Percentiles rank a stretch among this genome's conserved stretches.
These are phyloP conservation scores for Cassiopea xamachana DNA, from an alignment of 30 jellyfish, hydroid and myxozoan genomes.

Conservation along the genomic window DNA sequence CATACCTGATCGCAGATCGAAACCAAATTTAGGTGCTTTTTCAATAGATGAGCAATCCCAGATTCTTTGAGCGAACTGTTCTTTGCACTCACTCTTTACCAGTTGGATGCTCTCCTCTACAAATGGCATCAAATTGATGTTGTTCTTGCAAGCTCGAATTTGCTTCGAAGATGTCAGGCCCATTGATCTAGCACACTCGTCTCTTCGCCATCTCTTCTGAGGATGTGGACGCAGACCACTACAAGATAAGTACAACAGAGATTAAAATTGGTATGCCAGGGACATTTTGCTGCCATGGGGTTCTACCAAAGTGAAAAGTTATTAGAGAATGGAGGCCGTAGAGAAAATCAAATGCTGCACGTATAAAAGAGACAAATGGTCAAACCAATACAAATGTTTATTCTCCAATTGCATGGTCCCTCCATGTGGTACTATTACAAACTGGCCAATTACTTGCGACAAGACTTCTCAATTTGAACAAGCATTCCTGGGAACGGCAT, in stretches of 20 bases:
- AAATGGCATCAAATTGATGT: constrained; percentile 77
- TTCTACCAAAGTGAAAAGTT: no score
- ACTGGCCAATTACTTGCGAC: no score
- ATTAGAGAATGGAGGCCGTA: no score
- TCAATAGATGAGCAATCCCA: constrained; percentile 92
- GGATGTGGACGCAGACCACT: constrained; percentile 38
- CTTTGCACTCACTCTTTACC: constrained; percentile 87
- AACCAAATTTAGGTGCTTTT: constrained; percentile 80
- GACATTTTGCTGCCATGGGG: no score
- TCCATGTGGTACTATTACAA: no score
- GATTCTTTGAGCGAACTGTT: constrained; percentile 55
- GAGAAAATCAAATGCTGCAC: no score
- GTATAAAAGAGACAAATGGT: no score
- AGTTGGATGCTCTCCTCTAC: constrained; percentile 60
- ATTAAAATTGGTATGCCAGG: no score
- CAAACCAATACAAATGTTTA: no score
- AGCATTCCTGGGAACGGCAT: no score
- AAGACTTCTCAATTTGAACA: no score
- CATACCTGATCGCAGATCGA: constrained; percentile 85
- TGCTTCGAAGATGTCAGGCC: constrained; percentile 81
- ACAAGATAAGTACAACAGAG: not conserved
- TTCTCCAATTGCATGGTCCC: no score
- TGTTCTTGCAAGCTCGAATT: constrained; percentile 60
- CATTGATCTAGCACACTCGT: constrained; percentile 61
- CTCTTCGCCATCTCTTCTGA: constrained; percentile 48